phyloP scores from a whole-genome alignment of 2,888 invertebrate species.

The Dryadula phaetusa region DNA sequence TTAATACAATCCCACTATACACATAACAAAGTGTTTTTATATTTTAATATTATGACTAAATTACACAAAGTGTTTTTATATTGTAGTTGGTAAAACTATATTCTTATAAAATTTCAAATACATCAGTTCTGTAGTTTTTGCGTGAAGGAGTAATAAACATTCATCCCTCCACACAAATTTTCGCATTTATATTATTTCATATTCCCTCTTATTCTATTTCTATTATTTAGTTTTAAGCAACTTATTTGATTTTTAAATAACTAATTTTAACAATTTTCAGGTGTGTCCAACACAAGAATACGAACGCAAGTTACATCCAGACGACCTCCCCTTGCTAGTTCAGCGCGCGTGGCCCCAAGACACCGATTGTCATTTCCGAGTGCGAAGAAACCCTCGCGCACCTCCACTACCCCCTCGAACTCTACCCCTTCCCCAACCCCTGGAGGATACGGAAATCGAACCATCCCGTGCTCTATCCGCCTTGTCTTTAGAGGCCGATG shows the following conservation, averaged over 20 bases:
- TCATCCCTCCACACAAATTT: too few species aligned
- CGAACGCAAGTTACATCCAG: conserved; percentile 94
- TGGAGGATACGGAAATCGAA: conserved; percentile 61
- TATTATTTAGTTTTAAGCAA: too few species aligned
- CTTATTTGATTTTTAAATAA: too few species aligned
- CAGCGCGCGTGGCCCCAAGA: conserved; percentile 90
- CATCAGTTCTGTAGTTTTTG: background rate
- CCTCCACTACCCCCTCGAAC: conserved; percentile 89
- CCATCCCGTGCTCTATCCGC: conserved; percentile 73
- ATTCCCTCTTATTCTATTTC: too few species aligned
- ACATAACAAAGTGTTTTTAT: too few species aligned
- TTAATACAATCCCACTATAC: too few species aligned
- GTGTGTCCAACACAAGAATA: conserved; percentile 92
- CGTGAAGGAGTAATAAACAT: too few species aligned
- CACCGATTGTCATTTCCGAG: conserved; percentile 91
- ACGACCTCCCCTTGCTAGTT: conserved; percentile 92
- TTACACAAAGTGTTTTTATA: too few species aligned
- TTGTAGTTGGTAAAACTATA: too few species aligned
- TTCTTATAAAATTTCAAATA: background rate
- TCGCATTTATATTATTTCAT: too few species aligned
- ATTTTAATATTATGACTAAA: too few species aligned
- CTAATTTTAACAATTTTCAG: conserved; percentile 61
- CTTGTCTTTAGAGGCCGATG: conserved; percentile 75
- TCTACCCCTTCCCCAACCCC: conserved; percentile 64
- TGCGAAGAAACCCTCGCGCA: conserved; percentile 92